phyloP scores from a whole-genome alignment of 2,888 invertebrate genomes.

The Rhagonycha fulva region DNA sequence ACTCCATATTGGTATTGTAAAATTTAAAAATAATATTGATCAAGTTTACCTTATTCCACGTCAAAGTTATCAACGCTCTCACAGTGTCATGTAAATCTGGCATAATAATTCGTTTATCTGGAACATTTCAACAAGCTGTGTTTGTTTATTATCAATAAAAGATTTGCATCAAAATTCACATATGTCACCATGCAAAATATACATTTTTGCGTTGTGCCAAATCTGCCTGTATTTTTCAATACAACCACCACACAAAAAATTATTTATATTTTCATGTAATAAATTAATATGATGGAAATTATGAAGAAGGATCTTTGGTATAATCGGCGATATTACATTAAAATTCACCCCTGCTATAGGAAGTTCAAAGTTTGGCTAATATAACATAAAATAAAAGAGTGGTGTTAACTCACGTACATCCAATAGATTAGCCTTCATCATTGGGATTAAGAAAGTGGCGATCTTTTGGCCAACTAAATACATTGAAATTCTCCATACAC shows the following conservation, averaged over 20 bases:
- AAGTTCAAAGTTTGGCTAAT: not conserved
- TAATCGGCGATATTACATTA: not conserved
- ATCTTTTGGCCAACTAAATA: slow-evolving; percentile 4
- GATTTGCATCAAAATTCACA: not conserved
- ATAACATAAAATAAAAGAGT: not conserved
- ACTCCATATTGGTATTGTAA: not conserved
- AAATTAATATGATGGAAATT: not conserved
- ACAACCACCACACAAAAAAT: not conserved
- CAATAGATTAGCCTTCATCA: slow-evolving; percentile 15
- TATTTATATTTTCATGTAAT: not conserved
- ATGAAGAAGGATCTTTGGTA: not conserved
- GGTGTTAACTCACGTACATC: slow-evolving; percentile 6
- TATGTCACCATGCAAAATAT: not conserved
- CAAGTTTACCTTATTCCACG: not conserved
- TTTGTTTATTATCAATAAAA: not conserved
- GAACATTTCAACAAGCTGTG: not conserved
- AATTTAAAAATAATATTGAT: not conserved
- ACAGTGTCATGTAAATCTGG: not conserved
- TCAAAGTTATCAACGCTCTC: not conserved
- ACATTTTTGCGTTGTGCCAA: not conserved
- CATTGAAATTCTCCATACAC: slow-evolving; percentile 17
- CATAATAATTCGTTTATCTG: not conserved
- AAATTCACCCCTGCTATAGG: not conserved
- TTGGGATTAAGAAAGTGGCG: slow-evolving; percentile 12
- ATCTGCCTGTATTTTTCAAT: not conserved